These are phyloP conservation scores for Paralichthys olivaceus DNA, from an alignment of 2,113 vertebrate genomes.

Conservation along the genomic window DNA sequence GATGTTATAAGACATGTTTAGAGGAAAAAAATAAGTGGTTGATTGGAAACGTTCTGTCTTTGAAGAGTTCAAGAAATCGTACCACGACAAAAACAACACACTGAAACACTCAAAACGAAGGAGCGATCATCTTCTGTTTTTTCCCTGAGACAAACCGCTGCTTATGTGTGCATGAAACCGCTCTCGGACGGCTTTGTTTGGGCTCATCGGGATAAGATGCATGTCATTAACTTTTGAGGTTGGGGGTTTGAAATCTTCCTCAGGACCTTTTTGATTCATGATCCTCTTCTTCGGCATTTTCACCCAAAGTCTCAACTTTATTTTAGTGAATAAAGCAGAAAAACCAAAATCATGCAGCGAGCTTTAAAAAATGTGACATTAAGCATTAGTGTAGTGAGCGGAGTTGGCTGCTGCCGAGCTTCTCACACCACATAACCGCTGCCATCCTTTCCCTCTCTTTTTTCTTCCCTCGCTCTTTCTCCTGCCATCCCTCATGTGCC, in stretches of 20 bases:
- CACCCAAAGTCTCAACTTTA: neutral
- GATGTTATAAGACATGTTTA: conserved; percentile 2
- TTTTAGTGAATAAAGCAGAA: conserved; percentile 35
- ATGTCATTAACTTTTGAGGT: conserved; percentile 66
- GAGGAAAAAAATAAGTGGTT: neutral
- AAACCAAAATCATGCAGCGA: conserved; percentile 36
- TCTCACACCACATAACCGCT: conserved; percentile 55
- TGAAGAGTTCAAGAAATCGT: conserved; percentile 32
- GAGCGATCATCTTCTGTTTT: conserved; percentile 38
- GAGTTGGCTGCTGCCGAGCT: conserved; percentile 41
- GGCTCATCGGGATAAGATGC: conserved; percentile 46
- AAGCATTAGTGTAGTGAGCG: conserved; percentile 36
- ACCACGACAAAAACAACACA: conserved; percentile 46
- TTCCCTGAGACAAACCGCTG: conserved; percentile 30
- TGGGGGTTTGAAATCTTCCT: conserved; percentile 51
- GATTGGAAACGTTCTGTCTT: conserved; percentile 27
- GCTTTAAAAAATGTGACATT: neutral
- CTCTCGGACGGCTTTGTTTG: conserved; percentile 58
- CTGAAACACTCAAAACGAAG: conserved; percentile 43
- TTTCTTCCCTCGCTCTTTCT: conserved; percentile 17
- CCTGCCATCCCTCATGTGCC: conserved; percentile 5
- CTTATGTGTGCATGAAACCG: conserved; percentile 50
- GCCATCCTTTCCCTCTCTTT: conserved; percentile 25
- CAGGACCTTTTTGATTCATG: conserved; percentile 51
- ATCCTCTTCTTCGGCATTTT: conserved; percentile 16